phyloP scores from a whole-genome alignment of 2,113 vertebrate species.

The Balaeniceps rex region DNA sequence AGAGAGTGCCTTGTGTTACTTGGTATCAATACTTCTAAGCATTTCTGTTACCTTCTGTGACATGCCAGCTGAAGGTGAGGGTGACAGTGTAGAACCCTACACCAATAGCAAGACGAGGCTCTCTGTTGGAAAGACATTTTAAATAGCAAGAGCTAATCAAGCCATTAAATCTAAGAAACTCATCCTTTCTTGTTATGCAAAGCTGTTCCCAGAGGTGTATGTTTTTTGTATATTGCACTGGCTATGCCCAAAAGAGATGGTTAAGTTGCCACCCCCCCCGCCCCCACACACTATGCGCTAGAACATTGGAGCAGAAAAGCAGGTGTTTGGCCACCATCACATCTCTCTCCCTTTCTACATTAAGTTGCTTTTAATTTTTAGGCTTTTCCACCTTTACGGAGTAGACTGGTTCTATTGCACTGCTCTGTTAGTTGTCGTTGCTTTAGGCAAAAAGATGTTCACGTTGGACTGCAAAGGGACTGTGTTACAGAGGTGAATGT shows the following conservation, averaged over 20 bases:
- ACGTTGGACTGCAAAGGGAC: neutral
- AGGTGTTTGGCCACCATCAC: neutral
- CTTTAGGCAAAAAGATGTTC: neutral
- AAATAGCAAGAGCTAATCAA: neutral
- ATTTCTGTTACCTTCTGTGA: neutral
- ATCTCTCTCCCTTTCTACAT: neutral
- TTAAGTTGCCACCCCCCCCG: neutral
- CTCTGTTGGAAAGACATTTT: neutral
- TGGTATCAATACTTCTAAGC: neutral
- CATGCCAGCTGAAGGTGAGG: neutral
- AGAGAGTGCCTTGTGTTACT: neutral
- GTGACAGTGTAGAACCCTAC: neutral
- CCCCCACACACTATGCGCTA: neutral
- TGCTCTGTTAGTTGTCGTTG: accelerated
- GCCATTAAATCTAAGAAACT: neutral
- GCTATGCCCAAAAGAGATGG: neutral
- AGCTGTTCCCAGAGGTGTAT: neutral
- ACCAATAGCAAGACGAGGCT: neutral
- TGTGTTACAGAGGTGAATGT: neutral
- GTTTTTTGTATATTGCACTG: neutral
- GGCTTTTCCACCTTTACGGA: neutral
- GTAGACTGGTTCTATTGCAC: neutral
- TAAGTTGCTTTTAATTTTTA: neutral
- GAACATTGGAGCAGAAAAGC: accelerated
- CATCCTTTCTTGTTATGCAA: neutral